Conservation (phyloP, 2,888 invertebrate genomes). For the Arctia plantaginis region DNA sequence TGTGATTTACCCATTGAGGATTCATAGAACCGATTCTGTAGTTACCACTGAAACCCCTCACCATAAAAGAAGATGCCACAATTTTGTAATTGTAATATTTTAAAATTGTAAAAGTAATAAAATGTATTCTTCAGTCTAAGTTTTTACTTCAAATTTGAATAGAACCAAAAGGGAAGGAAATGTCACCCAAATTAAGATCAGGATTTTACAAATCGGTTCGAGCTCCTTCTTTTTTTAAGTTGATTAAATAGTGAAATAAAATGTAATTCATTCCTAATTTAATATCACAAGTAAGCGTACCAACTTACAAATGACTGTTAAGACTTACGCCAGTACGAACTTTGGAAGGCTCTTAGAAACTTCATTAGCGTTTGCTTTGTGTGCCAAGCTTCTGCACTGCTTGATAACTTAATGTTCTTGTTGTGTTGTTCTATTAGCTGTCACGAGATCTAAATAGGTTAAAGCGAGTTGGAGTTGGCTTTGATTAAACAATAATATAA, state of each 20-base stretch:
- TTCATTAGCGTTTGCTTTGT: conserved; percentile 17
- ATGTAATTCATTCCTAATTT: background rate
- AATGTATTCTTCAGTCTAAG: too few species aligned
- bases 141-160: too few species aligned
- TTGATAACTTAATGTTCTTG: conserved; percentile 16
- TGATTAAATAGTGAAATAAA: background rate
- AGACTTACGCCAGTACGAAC: background rate
- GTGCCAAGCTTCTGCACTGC: conserved; percentile 9
- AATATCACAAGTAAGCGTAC: background rate
- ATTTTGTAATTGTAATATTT: too few species aligned
- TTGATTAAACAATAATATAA: conserved; percentile 2
- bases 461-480: background rate
- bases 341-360: conserved; percentile 12
- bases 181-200: background rate
- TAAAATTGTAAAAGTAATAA: too few species aligned
- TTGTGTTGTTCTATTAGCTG: conserved; percentile 8
- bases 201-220: background rate
- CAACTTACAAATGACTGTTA: background rate
- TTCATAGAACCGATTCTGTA: too few species aligned
- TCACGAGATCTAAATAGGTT: conserved; percentile 13
- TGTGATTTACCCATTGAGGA: too few species aligned
- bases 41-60: too few species aligned
- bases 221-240: background rate
- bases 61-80: too few species aligned
- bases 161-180: too few species aligned